phyloP scores from a whole-genome alignment of 2,888 invertebrate genomes.

The Drosophila peninsularis region DNA sequence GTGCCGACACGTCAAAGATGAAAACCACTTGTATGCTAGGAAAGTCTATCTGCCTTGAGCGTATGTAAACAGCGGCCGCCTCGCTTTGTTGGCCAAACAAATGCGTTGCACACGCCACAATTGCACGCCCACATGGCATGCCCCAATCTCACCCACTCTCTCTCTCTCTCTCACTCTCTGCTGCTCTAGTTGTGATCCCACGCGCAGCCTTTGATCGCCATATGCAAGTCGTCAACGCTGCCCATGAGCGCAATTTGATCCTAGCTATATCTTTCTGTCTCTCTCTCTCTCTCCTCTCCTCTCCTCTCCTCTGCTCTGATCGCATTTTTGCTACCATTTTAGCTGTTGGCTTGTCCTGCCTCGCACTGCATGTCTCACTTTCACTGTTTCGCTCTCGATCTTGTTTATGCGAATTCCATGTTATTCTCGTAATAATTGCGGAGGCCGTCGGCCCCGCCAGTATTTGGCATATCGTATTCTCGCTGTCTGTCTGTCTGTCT shows the following conservation, averaged over 20 bases:
- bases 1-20: conserved; percentile 35
- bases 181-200: conserved; percentile 67
- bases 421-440: conserved; percentile 59
- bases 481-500: background rate
- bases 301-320: conserved; percentile 12
- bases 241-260: conserved; percentile 58
- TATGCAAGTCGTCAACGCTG: conserved; percentile 72
- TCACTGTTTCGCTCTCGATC: conserved; percentile 46
- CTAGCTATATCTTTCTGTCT: conserved; percentile 1
- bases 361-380: conserved; percentile 47
- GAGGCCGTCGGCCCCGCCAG: conserved; percentile 69
- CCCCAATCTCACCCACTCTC: background rate
- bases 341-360: conserved; percentile 48
- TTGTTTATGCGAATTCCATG: conserved; percentile 71
- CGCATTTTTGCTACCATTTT: conserved; percentile 72
- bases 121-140: conserved; percentile 65
- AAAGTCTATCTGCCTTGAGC: conserved; percentile 45
- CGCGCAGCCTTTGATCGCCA: conserved; percentile 71
- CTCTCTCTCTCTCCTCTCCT: background rate
- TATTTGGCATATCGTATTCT: conserved; percentile 64
- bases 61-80: conserved; percentile 48
- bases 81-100: conserved; percentile 58
- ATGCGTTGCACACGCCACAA: conserved; percentile 65
- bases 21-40: conserved; percentile 53
- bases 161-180: background rate